Conservation (phyloP, 1,140 invertebrate species). For the Drosophila ambigua region DNA sequence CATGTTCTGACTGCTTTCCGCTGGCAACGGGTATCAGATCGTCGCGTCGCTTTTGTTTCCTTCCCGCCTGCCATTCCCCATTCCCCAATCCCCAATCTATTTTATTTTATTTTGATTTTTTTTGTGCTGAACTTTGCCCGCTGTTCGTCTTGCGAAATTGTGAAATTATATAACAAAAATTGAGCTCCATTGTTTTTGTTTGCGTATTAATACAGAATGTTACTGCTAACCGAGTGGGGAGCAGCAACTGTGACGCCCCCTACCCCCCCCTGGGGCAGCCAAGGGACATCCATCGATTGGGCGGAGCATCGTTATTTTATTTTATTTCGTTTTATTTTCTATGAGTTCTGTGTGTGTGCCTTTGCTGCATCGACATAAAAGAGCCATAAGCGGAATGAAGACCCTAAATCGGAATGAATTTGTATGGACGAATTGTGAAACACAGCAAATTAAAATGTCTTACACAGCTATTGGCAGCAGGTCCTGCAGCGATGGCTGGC, state of each 20-base stretch:
- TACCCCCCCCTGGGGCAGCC: constrained; percentile 11
- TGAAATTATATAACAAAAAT: constrained; percentile 68
- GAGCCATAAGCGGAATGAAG: constrained; percentile 14
- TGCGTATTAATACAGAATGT: constrained; percentile 43
- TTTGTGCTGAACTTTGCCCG: background rate
- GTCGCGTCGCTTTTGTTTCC: no score
- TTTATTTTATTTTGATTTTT: constrained; percentile 13
- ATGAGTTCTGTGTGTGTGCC: background rate
- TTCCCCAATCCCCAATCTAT: no score
- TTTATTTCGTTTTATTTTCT: constrained; percentile 3
- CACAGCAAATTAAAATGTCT: constrained; percentile 70
- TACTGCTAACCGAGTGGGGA: constrained; percentile 6
- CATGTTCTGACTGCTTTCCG: no score
- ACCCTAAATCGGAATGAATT: constrained; percentile 38
- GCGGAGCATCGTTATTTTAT: no score
- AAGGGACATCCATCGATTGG: no score
- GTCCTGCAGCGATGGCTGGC: no score
- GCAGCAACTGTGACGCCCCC: constrained; percentile 26
- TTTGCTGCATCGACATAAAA: constrained; percentile 19
- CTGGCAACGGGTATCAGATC: no score
- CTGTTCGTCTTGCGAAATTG: constrained; percentile 31
- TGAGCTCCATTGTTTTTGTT: constrained; percentile 59
- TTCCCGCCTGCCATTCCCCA: no score
- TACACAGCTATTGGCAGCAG: constrained; percentile 6
- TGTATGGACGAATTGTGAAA: constrained; percentile 46